Conservation (phyloP, 2,113 vertebrate species). For the Zapornia atra region DNA sequence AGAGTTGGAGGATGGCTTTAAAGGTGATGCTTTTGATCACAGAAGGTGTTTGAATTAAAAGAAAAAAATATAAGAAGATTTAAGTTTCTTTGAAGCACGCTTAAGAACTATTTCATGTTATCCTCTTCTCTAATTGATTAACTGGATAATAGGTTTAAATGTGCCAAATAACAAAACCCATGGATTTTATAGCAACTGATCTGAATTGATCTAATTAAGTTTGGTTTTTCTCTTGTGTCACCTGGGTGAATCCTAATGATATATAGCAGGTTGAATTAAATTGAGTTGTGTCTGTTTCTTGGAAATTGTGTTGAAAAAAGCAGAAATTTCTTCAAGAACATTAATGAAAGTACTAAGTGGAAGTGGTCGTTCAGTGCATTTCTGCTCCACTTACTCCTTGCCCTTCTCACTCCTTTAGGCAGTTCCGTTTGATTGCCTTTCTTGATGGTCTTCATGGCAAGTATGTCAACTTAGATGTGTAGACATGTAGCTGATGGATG, state of each 20-base stretch:
- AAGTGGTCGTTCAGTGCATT: background rate
- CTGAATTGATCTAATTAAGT: constrained; percentile 60
- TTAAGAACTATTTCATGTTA: constrained; percentile 47
- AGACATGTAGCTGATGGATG: background rate
- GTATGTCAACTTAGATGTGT: fast-evolving
- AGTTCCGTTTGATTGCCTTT: background rate
- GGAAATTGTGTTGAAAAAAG: background rate
- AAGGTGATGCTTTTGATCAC: background rate
- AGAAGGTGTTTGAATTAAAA: background rate
- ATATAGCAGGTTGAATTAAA: background rate
- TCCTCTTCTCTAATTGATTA: constrained; percentile 66
- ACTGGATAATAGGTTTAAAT: constrained; percentile 67
- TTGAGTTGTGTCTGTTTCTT: background rate
- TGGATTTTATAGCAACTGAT: constrained; percentile 51
- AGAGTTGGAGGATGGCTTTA: background rate
- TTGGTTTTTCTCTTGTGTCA: background rate
- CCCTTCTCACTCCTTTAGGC: background rate
- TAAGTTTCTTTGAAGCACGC: constrained; percentile 22
- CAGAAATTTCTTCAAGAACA: background rate
- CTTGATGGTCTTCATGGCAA: background rate
- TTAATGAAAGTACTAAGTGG: background rate
- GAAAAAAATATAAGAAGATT: constrained; percentile 21
- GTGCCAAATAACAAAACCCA: constrained; percentile 54
- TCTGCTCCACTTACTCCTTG: background rate
- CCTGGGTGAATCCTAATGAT: background rate